Evolutionary conservation across 2,113 vertebrate genomes (phyloP).

Genomic region (Antigone vipio): DNA sequence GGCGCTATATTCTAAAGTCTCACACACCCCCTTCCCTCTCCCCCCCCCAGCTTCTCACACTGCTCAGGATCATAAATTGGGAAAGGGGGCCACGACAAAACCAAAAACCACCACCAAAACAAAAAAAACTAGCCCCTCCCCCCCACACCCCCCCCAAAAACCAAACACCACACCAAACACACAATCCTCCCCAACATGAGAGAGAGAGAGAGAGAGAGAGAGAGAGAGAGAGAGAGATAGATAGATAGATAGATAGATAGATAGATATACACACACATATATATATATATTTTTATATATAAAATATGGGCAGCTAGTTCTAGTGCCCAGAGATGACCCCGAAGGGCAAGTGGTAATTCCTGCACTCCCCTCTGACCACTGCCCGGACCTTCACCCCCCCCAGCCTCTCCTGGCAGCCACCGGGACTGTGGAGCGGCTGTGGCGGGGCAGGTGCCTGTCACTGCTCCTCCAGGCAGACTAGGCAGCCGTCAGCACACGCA

Average conservation of each 20-base stretch:
- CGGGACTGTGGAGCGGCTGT: not conserved
- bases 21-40: accelerated
- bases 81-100: not conserved
- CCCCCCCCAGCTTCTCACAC: not conserved
- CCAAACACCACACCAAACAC: too few species aligned
- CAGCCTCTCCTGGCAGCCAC: not conserved
- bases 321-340: not conserved
- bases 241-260: too few species aligned
- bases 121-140: not conserved
- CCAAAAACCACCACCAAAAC: not conserved
- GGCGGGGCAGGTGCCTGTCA: not conserved
- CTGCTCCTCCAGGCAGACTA: not conserved
- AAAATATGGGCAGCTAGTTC: not conserved
- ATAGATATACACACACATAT: too few species aligned
- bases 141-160: too few species aligned
- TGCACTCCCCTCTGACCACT: not conserved
- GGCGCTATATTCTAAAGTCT: not conserved
- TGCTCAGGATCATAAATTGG: not conserved
- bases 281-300: too few species aligned
- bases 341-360: not conserved
- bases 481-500: not conserved
- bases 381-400: not conserved
- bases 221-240: too few species aligned
- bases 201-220: too few species aligned
- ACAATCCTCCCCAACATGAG: too few species aligned